Percentiles rank a stretch among this genome's conserved stretches.
phyloP scores from a whole-genome alignment of 2,113 vertebrate genomes.

The Rhineura floridana region DNA sequence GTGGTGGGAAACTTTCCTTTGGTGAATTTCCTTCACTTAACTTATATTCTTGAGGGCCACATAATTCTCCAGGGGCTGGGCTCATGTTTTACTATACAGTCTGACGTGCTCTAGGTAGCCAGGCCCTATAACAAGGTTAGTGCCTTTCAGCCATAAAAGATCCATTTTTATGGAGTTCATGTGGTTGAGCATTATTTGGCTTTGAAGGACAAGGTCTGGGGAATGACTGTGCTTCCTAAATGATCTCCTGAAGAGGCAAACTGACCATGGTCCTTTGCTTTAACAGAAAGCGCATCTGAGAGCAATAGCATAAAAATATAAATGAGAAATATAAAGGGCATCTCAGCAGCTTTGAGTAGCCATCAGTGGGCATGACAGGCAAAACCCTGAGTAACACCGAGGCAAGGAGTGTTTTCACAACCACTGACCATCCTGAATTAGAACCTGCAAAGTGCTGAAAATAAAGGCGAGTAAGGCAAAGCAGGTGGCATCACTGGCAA shows the following conservation, averaged over 20 bases:
- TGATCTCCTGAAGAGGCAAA: not conserved
- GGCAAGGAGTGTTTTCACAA: not conserved
- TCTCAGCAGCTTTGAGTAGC: too few relatives aligned
- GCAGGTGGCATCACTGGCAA: rapidly evolving
- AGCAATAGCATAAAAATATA: not conserved
- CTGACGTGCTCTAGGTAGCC: not conserved
- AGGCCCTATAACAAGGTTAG: not conserved
- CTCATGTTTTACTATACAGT: not conserved
- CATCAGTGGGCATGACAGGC: not conserved
- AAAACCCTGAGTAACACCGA: not conserved
- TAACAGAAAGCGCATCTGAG: not conserved
- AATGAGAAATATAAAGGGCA: too few relatives aligned
- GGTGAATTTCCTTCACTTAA: too few relatives aligned
- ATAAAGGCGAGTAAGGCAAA: not conserved
- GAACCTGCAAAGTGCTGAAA: not conserved
- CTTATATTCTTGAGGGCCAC: not conserved
- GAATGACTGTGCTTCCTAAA: not conserved
- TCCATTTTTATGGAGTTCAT: not conserved
- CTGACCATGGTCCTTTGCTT: not conserved
- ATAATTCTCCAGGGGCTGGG: not conserved
- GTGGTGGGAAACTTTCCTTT: not conserved
- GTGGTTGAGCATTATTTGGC: not conserved
- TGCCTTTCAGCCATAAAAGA: not conserved
- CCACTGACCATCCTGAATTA: not conserved
- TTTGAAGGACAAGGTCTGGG: not conserved